Base-by-base conservation (phyloP, 2,888 invertebrate genomes). In the Amaurobius ferox region DNA sequence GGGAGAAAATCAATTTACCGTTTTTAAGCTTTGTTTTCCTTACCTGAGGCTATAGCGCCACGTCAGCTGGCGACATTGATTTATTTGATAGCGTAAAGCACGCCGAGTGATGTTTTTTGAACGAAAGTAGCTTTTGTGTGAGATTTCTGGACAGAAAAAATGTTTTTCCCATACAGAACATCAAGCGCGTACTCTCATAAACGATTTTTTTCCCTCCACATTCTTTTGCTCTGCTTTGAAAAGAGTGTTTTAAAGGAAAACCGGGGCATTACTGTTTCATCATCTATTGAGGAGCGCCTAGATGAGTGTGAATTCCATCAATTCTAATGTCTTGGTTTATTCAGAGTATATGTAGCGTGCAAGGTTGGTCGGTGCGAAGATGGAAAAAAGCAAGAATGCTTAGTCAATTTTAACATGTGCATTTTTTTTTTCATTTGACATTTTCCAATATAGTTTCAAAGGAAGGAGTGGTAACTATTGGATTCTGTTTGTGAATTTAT, bases 21-120 rank as follows among this genome's bases (percentile, higher is more conserved):
- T 76, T 83, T 83, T 83, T 70, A 83, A 83, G 83, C 83, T 83
- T 83, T 83, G 76, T 83, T 81, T 83, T 83, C 76, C 83, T 83
- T 83, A 83, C 83, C 83, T 83, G 76, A 70, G 83, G 83, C 83
- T 76, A 83, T 76, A 70, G 83, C 35, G 39, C 64, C 71, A 71
- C 77, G 83, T 77, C 83, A 83, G 76, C 83, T 83, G 83, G 74
- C 76, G 83, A 83, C 83, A 83, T 83, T 83, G 83, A 83, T 83
- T 83, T 83, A 83, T 83, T 83, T 76, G 83, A 83, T 76, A 70
- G 64, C 48, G 32, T 39, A 79, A 67, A 72, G 40, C 32, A 29
- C n/a, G 29, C 28, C 40, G 74, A 40, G 62, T 30, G 48, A 67
- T n/a, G 32, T 32, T 32, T 67, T 62, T 19, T 67, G 61, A 61